Conservation (phyloP, 2,113 vertebrate genomes). For the Laticauda laticaudata region DNA sequence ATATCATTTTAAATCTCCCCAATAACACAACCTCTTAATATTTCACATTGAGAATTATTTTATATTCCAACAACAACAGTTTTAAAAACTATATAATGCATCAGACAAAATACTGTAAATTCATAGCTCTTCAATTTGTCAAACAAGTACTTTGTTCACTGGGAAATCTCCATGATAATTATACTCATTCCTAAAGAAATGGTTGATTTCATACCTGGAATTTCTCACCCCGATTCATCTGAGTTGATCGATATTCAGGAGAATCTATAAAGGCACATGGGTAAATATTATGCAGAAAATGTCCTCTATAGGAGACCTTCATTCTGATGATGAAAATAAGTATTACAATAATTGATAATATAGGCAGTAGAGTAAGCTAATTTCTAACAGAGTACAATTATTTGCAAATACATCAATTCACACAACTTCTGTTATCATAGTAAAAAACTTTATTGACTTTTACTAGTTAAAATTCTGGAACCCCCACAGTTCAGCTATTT, state of each 20-base stretch:
- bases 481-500: background rate
- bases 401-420: background rate
- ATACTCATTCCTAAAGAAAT: constrained; percentile 14
- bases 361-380: background rate
- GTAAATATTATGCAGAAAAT: constrained; percentile 99
- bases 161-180: background rate
- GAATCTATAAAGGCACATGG: constrained; percentile 97
- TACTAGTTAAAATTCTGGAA: background rate
- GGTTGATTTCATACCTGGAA: constrained; percentile 84
- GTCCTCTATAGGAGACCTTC: constrained; percentile 95
- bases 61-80: background rate
- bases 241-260: constrained; percentile 95
- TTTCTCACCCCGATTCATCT: constrained; percentile 93
- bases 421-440: background rate
- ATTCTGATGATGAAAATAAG: constrained; percentile 80
- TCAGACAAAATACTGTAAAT: background rate
- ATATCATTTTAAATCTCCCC: background rate
- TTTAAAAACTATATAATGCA: background rate
- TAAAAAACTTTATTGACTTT: background rate
- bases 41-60: background rate
- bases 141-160: background rate
- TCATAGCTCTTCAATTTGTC: background rate
- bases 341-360: constrained; percentile 38
- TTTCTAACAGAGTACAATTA: constrained; percentile 1
- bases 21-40: background rate